Percentiles rank a stretch among this genome's conserved stretches.
Conservation (phyloP, 1,140 invertebrate species). For the Periplaneta americana region DNA sequence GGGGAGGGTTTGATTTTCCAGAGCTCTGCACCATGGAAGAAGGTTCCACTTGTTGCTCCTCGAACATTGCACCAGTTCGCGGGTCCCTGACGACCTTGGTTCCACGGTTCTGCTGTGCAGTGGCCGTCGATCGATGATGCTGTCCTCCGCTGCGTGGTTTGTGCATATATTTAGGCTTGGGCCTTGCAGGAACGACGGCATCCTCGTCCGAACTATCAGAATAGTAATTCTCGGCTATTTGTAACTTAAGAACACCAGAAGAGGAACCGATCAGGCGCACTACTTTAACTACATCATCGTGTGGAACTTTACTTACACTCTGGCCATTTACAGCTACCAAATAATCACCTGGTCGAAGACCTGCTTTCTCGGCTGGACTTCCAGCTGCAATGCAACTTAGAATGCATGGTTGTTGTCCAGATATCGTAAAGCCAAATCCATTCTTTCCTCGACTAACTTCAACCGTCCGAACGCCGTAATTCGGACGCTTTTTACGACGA, state of each 20-base stretch:
- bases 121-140: slow-evolving; percentile 23
- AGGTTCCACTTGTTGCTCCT: slow-evolving; percentile 24
- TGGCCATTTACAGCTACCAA: slow-evolving; percentile 86
- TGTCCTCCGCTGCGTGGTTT: slow-evolving; percentile 35
- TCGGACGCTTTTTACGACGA: slow-evolving; percentile 71
- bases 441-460: slow-evolving; percentile 77
- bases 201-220: slow-evolving; percentile 81
- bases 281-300: slow-evolving; percentile 92
- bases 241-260: slow-evolving; percentile 68
- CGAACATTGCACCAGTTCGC: slow-evolving; percentile 47
- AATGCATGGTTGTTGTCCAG: slow-evolving; percentile 87
- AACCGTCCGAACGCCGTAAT: slow-evolving; percentile 75
- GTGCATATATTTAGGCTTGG: slow-evolving; percentile 60
- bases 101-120: slow-evolving; percentile 38
- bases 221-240: slow-evolving; percentile 85
- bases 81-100: slow-evolving; percentile 50
- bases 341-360: slow-evolving; percentile 84
- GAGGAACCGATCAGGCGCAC: slow-evolving; percentile 84
- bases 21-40: not conserved
- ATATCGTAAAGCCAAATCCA: slow-evolving; percentile 89
- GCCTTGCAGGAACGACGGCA: slow-evolving; percentile 42
- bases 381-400: slow-evolving; percentile 80
- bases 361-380: slow-evolving; percentile 78
- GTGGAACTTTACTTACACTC: slow-evolving; percentile 81
- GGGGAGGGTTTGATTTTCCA: slow-evolving; percentile 20